Conservation (phyloP, 1,140 invertebrate genomes). For the Archivesica marissinica region DNA sequence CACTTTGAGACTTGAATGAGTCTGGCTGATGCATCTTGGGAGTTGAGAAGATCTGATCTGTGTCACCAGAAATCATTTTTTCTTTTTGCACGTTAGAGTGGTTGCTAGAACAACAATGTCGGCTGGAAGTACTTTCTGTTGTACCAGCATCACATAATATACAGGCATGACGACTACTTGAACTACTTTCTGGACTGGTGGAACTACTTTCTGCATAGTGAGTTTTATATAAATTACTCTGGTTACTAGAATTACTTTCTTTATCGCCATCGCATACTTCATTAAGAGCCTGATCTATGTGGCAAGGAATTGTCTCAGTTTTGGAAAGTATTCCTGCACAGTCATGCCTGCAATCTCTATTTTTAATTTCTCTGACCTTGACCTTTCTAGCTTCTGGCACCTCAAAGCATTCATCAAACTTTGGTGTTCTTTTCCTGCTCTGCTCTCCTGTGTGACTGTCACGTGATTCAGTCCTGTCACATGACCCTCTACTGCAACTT, state of each 20-base stretch:
- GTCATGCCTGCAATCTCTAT: no score
- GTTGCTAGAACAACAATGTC: background rate
- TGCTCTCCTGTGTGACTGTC: background rate
- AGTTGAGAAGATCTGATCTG: background rate
- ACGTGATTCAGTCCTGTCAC: background rate
- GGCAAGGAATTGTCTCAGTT: no score
- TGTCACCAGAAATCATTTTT: no score
- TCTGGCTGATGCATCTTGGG: no score
- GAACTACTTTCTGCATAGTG: background rate
- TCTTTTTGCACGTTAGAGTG: background rate
- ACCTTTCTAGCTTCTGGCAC: background rate
- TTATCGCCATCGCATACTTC: no score
- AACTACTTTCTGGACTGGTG: background rate
- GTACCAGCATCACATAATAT: background rate
- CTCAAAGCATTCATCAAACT: background rate
- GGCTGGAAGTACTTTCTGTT: background rate
- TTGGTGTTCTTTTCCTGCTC: background rate
- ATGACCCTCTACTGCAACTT: background rate
- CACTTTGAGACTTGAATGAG: no score
- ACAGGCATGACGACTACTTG: background rate
- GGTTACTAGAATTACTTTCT: background rate
- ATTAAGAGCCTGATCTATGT: no score
- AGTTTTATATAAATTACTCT: background rate
- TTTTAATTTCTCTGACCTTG: slow-evolving; percentile 10
- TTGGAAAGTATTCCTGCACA: no score